Percentiles rank a stretch among this genome's conserved stretches.
These are phyloP conservation scores for Catagonus wagneri DNA, from an alignment of 2,113 vertebrate species.

Conservation along the genomic window DNA sequence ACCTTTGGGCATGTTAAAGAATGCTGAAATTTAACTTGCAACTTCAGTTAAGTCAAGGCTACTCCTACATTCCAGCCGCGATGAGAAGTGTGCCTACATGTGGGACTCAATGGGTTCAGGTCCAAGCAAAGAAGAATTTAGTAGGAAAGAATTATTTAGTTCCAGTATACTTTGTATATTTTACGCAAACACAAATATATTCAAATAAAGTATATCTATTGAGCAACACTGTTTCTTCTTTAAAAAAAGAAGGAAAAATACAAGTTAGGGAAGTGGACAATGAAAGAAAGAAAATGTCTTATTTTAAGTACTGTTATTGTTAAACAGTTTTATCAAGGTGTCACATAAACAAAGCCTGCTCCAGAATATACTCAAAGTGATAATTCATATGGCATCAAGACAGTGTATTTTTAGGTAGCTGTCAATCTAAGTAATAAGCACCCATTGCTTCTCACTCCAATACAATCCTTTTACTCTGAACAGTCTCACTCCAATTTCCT, in stretches of 20 bases:
- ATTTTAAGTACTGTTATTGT: neutral
- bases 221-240: neutral
- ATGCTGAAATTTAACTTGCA: neutral
- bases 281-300: neutral
- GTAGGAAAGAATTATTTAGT: neutral
- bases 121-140: neutral
- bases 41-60: neutral
- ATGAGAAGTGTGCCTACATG: neutral
- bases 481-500: neutral
- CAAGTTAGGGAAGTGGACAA: neutral
- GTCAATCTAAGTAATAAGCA: neutral
- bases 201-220: neutral
- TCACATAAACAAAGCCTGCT: neutral
- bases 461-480: neutral
- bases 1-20: neutral
- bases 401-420: neutral
- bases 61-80: neutral
- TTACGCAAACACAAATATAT: constrained; percentile 11
- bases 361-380: neutral
- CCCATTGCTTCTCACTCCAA: neutral
- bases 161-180: neutral
- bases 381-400: neutral
- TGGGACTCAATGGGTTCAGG: neutral
- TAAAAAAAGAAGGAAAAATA: neutral
- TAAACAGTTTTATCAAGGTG: neutral